phyloP scores from a whole-genome alignment of 2,888 invertebrate genomes.

The Drosophila multiciliata region DNA sequence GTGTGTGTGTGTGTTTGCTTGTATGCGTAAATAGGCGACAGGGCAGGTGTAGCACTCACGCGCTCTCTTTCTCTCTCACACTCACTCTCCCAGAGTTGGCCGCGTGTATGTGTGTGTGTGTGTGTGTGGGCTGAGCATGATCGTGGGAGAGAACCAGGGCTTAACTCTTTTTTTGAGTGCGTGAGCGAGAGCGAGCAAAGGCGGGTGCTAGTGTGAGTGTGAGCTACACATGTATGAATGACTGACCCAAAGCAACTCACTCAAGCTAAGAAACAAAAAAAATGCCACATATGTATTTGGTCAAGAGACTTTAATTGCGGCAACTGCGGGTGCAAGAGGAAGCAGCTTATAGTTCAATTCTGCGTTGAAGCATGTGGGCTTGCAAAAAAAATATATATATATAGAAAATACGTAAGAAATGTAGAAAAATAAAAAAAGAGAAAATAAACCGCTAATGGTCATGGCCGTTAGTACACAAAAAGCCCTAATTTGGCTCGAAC shows the following conservation, averaged over 20 bases:
- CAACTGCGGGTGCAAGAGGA: constrained; percentile 57
- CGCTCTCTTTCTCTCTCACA: constrained; percentile 2
- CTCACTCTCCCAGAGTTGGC: constrained; percentile 7
- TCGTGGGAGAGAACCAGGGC: constrained; percentile 40
- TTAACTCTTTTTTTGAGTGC: constrained; percentile 38
- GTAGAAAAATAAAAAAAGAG: constrained; percentile 12
- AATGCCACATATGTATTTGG: constrained; percentile 74
- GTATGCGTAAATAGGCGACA: constrained; percentile 25
- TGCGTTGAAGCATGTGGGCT: constrained; percentile 54
- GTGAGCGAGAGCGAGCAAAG: constrained; percentile 36
- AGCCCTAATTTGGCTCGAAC: constrained; percentile 69
- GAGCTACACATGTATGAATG: constrained; percentile 42
- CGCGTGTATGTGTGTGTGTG: neutral
- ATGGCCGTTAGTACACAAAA: constrained; percentile 72
- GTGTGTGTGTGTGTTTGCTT: constrained; percentile 4
- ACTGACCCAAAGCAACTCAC: constrained; percentile 22
- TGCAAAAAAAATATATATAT: constrained; percentile 20
- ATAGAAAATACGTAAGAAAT: constrained; percentile 18
- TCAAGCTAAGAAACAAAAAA: constrained; percentile 29
- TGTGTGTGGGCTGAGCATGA: constrained; percentile 38
- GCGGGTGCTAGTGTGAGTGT: constrained; percentile 27
- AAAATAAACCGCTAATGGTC: constrained; percentile 74
- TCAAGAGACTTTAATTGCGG: constrained; percentile 60
- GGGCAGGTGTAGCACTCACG: constrained; percentile 46
- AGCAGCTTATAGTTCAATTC: constrained; percentile 52